Conservation (phyloP, 2,888 invertebrate genomes). For the Blastobasis lacticolella region DNA sequence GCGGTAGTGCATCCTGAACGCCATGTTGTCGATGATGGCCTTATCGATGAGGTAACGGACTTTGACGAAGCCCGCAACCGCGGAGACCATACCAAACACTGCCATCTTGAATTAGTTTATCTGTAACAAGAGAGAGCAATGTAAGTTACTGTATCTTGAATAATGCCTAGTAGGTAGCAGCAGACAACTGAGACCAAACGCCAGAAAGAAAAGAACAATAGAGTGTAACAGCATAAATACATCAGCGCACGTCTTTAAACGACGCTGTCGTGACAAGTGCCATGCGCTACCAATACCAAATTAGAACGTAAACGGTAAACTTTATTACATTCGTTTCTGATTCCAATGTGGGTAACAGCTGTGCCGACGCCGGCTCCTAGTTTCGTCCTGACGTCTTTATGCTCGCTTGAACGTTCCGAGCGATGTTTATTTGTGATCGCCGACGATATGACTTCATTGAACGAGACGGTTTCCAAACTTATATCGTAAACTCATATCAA, state of each 20-base stretch:
- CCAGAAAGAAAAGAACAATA: constrained; percentile 18
- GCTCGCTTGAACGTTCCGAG: constrained; percentile 26
- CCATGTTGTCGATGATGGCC: constrained; percentile 91
- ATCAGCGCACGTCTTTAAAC: constrained; percentile 26
- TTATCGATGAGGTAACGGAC: constrained; percentile 91
- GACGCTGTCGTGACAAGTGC: constrained; percentile 44
- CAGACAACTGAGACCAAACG: too few species aligned
- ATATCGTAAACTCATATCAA: constrained; percentile 15
- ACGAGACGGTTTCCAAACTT: constrained; percentile 21
- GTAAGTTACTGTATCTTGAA: background rate
- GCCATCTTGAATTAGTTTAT: constrained; percentile 75
- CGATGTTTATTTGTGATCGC: constrained; percentile 22
- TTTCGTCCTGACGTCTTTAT: constrained; percentile 32
- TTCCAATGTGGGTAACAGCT: constrained; percentile 55
- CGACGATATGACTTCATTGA: constrained; percentile 24
- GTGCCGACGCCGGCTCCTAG: constrained; percentile 28
- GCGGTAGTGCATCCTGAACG: constrained; percentile 91
- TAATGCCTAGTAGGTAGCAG: too few species aligned
- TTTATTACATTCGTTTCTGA: constrained; percentile 47
- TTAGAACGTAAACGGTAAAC: constrained; percentile 55
- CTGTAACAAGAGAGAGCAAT: constrained; percentile 17
- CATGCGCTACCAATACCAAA: constrained; percentile 53
- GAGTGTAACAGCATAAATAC: constrained; percentile 47
- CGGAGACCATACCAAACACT: constrained; percentile 88
- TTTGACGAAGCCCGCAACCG: constrained; percentile 92